Conservation (phyloP, 1,140 invertebrate genomes). For the Galleria mellonella region DNA sequence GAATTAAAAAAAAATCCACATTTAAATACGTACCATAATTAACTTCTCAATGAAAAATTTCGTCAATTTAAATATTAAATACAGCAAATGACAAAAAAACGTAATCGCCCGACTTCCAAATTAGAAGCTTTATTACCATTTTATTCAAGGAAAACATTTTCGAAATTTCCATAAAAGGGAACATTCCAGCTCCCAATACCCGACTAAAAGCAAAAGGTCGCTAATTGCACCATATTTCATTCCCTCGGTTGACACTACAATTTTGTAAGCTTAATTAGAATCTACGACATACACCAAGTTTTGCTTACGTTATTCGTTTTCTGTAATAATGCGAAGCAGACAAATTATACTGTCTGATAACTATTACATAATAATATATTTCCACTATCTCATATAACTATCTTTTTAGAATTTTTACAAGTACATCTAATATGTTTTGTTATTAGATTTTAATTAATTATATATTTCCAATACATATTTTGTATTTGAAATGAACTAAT, state of each 20-base stretch:
- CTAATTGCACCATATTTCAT: conserved; percentile 17
- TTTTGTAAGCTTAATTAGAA: conserved; percentile 8
- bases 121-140: conserved; percentile 1
- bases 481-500: too few relatives aligned
- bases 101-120: background rate
- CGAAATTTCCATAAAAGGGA: conserved; percentile 12
- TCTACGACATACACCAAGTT: conserved; percentile 1
- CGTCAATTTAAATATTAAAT: background rate
- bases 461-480: too few relatives aligned
- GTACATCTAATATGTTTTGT: too few relatives aligned
- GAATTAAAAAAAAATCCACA: too few relatives aligned
- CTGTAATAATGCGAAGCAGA: too few relatives aligned
- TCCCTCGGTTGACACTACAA: conserved; percentile 14
- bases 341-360: too few relatives aligned
- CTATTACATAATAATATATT: too few relatives aligned
- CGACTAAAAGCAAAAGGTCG: conserved; percentile 8
- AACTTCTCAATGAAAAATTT: background rate
- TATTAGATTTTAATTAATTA: too few relatives aligned
- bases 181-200: conserved; percentile 4
- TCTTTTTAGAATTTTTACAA: too few relatives aligned
- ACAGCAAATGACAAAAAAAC: background rate
- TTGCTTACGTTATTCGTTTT: background rate
- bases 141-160: conserved; percentile 8
- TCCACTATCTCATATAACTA: too few relatives aligned
- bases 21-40: background rate